These are phyloP conservation scores for Oenanthe oenanthe DNA, from an alignment of 2,113 vertebrate species.

Conservation along the genomic window DNA sequence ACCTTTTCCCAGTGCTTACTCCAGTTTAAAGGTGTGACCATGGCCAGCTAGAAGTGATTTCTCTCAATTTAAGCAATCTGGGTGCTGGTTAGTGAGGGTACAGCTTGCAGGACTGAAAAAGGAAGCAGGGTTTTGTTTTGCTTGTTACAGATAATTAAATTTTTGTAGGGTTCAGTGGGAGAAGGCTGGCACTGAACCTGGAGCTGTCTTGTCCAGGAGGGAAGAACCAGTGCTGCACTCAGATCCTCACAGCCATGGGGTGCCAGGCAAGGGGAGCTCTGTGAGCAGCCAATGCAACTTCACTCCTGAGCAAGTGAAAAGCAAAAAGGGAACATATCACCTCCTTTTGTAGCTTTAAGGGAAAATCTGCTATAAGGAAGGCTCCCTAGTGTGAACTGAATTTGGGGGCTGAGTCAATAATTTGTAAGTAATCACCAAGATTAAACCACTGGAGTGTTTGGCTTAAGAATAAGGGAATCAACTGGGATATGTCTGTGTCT, in stretches of 20 bases:
- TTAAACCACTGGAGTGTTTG: neutral
- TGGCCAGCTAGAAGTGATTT: neutral
- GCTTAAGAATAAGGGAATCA: neutral
- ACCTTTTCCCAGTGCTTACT: neutral
- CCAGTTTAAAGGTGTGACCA: neutral
- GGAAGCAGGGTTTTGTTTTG: neutral
- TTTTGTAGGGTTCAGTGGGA: neutral
- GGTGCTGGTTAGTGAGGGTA: neutral
- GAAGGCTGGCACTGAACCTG: neutral
- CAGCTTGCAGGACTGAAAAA: neutral
- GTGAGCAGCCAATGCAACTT: neutral
- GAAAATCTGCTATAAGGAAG: neutral
- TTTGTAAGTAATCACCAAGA: neutral
- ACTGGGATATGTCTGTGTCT: neutral
- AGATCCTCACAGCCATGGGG: neutral
- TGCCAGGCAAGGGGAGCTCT: neutral
- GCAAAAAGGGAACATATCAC: neutral
- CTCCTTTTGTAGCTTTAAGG: neutral
- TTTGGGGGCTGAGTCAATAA: neutral
- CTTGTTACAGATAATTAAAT: neutral
- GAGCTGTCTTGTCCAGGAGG: neutral
- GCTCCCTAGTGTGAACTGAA: neutral
- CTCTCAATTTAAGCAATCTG: neutral
- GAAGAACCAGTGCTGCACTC: neutral
- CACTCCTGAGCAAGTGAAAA: neutral